Base-by-base conservation (phyloP, 2,797 vertebrate genomes). In the Hyperoplus lanceolatus region DNA sequence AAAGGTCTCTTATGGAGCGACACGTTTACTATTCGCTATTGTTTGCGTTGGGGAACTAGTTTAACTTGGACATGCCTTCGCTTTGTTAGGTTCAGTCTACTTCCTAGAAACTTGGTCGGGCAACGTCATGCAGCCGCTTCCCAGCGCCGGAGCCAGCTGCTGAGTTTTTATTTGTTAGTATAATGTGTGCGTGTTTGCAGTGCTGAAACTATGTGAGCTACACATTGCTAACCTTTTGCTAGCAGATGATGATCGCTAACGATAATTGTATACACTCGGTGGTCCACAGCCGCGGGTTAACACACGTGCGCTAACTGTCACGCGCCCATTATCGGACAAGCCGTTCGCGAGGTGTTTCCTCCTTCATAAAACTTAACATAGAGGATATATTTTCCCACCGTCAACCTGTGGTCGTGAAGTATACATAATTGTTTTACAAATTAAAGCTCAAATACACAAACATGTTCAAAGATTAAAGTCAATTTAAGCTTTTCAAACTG, bases 41-140 rank as follows among this genome's bases (percentile, higher is more conserved):
- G 93, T 93, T 91, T 90, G 85, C 89, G 80, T 78, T 88, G 71
- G 73, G 74, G 75, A 91, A 93, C 85, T 90, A 92, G 87, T 92
- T 93, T 57, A 92, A 94, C 84, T 92, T 92, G 67, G 79, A 79
- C 82, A 83, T 92, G 87, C 86, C 89, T 82, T 14, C 65, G 90
- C 83, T 90, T 89, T 90, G 87, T 91, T 78, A 64, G 71, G 77
- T 77, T 60, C 73, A 56, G 72, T 69, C 83, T 73, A 89, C 87
- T 93, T 92, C 84, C 81, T 78, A 70, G 41, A 76, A 86, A 89
- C 81, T 82, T 82, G n/a, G 16, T 29, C 49, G 8, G 55, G 1
- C 55, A 56, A 14, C 51, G 66, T 67, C 58, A 49, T 18, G 6
- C 41, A 16, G 41, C 36, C 36, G 42, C 13, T 57, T 16, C 54